These are phyloP conservation scores for Crocallis elinguaria DNA, from an alignment of 2,888 invertebrate genomes.

Conservation along the genomic window DNA sequence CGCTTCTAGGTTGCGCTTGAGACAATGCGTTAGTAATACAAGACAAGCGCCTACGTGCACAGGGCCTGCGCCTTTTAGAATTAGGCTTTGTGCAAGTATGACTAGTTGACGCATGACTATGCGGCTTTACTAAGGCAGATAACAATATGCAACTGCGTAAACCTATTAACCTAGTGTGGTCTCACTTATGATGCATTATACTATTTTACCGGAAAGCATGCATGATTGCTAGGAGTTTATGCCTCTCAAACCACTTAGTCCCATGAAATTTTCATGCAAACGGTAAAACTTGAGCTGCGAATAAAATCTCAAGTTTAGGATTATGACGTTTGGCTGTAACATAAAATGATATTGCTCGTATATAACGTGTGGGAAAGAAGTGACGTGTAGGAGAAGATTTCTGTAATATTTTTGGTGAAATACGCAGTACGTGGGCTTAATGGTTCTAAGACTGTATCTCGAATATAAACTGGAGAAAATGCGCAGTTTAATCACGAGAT, in stretches of 20 bases:
- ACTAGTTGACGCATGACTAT: no score
- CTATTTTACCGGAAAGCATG: not conserved
- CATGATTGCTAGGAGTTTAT: conserved; percentile 16
- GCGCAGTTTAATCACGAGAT: no score
- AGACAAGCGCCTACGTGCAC: no score
- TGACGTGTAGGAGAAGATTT: conserved; percentile 11
- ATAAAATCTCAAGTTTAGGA: conserved; percentile 27
- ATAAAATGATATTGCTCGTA: conserved; percentile 27
- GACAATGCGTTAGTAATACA: no score
- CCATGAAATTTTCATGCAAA: conserved; percentile 29
- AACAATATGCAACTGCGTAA: no score
- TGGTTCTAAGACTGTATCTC: no score
- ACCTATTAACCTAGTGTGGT: no score
- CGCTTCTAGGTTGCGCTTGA: no score
- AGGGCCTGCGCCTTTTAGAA: no score
- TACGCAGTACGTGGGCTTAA: not conserved
- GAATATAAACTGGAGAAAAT: no score
- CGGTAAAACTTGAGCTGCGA: conserved; percentile 26
- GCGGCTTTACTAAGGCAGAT: no score
- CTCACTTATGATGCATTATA: not conserved
- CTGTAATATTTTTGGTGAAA: not conserved
- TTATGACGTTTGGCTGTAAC: conserved; percentile 25
- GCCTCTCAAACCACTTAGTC: conserved; percentile 26
- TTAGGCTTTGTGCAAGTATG: no score
- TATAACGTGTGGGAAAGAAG: conserved; percentile 10